Conservation (phyloP, 2,797 vertebrate genomes). For the Glossophaga mutica region DNA sequence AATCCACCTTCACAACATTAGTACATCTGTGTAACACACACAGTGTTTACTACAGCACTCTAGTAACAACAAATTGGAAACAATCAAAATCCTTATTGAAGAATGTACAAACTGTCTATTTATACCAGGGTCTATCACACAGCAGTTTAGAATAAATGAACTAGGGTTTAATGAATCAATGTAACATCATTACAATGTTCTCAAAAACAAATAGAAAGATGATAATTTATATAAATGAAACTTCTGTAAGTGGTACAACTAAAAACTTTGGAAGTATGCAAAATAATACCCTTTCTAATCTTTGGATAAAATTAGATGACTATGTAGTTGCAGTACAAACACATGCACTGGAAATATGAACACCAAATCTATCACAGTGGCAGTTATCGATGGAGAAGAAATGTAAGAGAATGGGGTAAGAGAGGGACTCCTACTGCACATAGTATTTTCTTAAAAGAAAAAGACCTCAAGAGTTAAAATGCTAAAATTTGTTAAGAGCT, state of each 20-base stretch:
- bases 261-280: not conserved
- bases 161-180: not conserved
- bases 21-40: not conserved
- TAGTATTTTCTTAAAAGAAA: not conserved
- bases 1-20: not conserved
- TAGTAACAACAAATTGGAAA: constrained; percentile 1
- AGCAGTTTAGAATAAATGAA: constrained; percentile 14
- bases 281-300: constrained; percentile 10
- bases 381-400: not conserved
- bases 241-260: not conserved
- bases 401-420: not conserved
- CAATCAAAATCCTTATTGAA: constrained; percentile 39
- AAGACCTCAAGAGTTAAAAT: not conserved
- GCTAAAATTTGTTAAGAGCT: not conserved
- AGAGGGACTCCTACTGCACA: not conserved
- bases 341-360: not conserved
- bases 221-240: constrained; percentile 11
- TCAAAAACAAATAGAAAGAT: constrained; percentile 22
- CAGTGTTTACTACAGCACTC: not conserved
- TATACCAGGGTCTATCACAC: not conserved
- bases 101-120: not conserved
- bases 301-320: not conserved
- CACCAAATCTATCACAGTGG: not conserved
- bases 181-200: not conserved
- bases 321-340: not conserved